phyloP scores from a whole-genome alignment of 2,888 invertebrate species.

The Hyppa rectilinea region DNA sequence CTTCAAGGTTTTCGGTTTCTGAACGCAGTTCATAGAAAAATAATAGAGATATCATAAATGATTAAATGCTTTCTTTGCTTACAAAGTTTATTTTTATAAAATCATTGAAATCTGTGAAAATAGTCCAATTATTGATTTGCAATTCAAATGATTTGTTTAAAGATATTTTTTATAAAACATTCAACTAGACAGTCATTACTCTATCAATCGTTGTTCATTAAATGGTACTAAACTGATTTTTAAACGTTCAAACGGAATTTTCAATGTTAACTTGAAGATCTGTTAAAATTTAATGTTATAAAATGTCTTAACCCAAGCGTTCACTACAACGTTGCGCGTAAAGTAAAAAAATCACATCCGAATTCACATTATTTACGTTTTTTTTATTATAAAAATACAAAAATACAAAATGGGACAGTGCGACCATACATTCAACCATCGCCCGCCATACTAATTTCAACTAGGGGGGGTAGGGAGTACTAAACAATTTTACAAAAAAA shows the following conservation, averaged over 20 bases:
- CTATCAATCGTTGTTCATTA: conserved; percentile 7
- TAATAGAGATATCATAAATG: conserved; percentile 34
- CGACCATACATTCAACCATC: conserved; percentile 85
- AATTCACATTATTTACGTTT: conserved; percentile 87
- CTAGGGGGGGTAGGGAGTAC: conserved; percentile 84
- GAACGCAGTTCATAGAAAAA: conserved; percentile 48
- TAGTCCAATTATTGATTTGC: conserved; percentile 24
- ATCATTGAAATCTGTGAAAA: conserved; percentile 32
- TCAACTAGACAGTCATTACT: conserved; percentile 10
- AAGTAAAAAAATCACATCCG: conserved; percentile 87
- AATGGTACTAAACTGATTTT: conserved; percentile 26
- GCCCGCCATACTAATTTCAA: conserved; percentile 79
- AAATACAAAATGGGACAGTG: conserved; percentile 91
- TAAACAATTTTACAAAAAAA: conserved; percentile 82
- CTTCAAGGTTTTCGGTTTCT: conserved; percentile 68
- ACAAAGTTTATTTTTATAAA: conserved; percentile 42
- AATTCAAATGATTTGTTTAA: conserved; percentile 27
- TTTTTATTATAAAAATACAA: conserved; percentile 90
- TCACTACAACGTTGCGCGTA: conserved; percentile 85
- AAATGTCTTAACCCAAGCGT: conserved; percentile 73
- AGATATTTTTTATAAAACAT: conserved; percentile 32
- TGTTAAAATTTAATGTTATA: conserved; percentile 66
- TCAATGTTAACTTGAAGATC: conserved; percentile 69
- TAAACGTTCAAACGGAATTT: conserved; percentile 29
- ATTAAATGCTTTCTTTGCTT: conserved; percentile 44